These are phyloP conservation scores for Allolobophora icterica DNA, from an alignment of 2,888 invertebrate species.

Conservation along the genomic window DNA sequence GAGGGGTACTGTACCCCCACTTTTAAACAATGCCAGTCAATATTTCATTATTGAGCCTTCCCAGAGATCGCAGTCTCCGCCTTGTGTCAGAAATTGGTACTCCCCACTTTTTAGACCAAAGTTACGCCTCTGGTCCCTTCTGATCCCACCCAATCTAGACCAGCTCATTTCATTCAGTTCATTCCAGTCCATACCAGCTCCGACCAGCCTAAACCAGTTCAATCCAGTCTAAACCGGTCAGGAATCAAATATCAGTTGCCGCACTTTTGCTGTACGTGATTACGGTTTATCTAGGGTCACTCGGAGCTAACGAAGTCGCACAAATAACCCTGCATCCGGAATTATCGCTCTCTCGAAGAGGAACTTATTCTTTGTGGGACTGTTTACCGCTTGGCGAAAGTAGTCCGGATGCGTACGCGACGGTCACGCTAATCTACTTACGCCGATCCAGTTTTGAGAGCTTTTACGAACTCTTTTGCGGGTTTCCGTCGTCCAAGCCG, in stretches of 20 bases:
- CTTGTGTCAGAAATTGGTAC: no score
- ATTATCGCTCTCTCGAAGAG: not conserved
- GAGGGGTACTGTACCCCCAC: no score
- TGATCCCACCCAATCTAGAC: no score
- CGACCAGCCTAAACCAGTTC: no score
- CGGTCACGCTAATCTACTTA: constrained; percentile 6
- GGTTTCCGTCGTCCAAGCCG: not conserved
- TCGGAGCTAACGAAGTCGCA: not conserved
- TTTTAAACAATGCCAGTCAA: no score
- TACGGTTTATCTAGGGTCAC: not conserved
- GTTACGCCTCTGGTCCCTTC: no score
- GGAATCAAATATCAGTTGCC: not conserved
- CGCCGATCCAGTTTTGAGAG: not conserved
- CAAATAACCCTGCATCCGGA: not conserved
- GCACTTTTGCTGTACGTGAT: not conserved
- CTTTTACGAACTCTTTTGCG: not conserved
- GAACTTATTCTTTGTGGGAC: not conserved
- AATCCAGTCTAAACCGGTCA: not conserved
- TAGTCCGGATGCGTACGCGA: not conserved
- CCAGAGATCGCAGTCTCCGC: no score
- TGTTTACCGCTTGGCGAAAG: not conserved
- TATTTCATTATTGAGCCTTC: no score
- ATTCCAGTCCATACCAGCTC: no score
- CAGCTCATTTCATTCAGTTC: no score
- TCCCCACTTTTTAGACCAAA: no score